A percentile compares a stretch with the other conserved stretches of the same genome.
Conservation (phyloP, 2,113 vertebrate species). For the Hippocampus barbouri region DNA sequence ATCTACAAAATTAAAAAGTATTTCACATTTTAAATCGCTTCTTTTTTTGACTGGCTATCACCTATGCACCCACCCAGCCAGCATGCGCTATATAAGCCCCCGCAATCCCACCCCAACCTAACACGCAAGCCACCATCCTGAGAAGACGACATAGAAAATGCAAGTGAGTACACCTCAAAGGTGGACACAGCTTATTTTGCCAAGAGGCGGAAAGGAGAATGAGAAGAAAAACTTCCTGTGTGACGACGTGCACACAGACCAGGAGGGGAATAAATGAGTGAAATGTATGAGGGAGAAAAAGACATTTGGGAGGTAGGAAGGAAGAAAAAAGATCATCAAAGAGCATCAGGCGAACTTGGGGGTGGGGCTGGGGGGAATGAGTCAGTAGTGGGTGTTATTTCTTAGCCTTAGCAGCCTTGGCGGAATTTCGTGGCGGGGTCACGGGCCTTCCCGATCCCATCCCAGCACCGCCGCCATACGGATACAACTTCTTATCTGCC, state of each 20-base stretch:
- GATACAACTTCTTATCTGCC: slow-evolving; percentile 94
- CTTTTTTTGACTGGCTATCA: neutral
- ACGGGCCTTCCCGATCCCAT: slow-evolving; percentile 85
- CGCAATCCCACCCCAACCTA: slow-evolving; percentile 5
- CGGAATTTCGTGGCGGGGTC: slow-evolving; percentile 91
- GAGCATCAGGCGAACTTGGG: slow-evolving; percentile 14
- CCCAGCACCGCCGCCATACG: slow-evolving; percentile 83
- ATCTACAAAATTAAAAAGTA: slow-evolving; percentile 56
- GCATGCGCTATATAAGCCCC: slow-evolving; percentile 43
- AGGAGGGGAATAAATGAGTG: slow-evolving; percentile 31
- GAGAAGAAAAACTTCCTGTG: slow-evolving; percentile 28
- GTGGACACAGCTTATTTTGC: slow-evolving; percentile 47
- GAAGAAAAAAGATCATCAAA: neutral
- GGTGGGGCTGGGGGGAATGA: neutral
- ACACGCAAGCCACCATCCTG: neutral
- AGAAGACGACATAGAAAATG: slow-evolving; percentile 47
- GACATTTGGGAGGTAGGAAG: slow-evolving; percentile 65
- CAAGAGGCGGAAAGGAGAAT: slow-evolving; percentile 39
- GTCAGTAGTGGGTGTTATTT: slow-evolving; percentile 77
- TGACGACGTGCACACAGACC: neutral
- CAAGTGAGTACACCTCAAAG: slow-evolving; percentile 41
- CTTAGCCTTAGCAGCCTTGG: slow-evolving; percentile 85
- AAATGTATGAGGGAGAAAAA: slow-evolving; percentile 61
- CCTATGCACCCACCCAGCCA: slow-evolving; percentile 31
- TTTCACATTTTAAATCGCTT: slow-evolving; percentile 44